Evolutionary conservation across 1,140 invertebrate species (phyloP), one percentile per base, ranked within the genome.

Genomic region (Drosophila bipectinata): DNA sequence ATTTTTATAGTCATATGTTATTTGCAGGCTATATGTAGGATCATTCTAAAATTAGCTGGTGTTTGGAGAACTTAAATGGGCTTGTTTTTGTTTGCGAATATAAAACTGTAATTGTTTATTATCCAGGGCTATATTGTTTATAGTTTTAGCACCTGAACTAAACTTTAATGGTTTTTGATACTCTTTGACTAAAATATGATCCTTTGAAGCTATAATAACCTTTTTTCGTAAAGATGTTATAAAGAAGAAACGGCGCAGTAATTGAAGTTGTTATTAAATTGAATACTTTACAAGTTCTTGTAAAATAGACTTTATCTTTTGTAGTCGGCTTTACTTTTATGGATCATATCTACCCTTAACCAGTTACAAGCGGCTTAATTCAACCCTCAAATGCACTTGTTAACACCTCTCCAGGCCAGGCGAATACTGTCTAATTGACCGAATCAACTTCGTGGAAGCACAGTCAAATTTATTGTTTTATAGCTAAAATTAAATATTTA

Each of bases 381-480:
- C 69, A 56, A 55, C 57, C 52, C 56, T 49, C 60, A 52, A 62
- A 37, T 81, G 79, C 79, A 75, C 59, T 57, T 34, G 59, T 85
- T 85, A 85, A 58, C 81, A 85, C 81, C 64, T 87, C 63, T 44
- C 55, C 64, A 66, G 15, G 34, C 53, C 26, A 24, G 49, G 39
- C 57, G 57, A 80, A 62, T 56, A 57, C 18, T 44, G 55, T 64
- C 82, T 87, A 85, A 85, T 85, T 81, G 74, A 66, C 58, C 53
- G 55, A 55, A 60, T 58, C 74, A 66, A 85, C 59, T 62, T 45
- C 18, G 48, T 62, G 9, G 49, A 44, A 34, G 51, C 76, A 87
- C 66, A 85, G 82, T 81, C 49, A 71, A 67, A 74, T 81, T 67
- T 58, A 85, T 87, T 85, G 78, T 87, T 76, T 87, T 78, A 87